phyloP scores from a whole-genome alignment of 2,797 vertebrate genomes.

The Tangara arthus region DNA sequence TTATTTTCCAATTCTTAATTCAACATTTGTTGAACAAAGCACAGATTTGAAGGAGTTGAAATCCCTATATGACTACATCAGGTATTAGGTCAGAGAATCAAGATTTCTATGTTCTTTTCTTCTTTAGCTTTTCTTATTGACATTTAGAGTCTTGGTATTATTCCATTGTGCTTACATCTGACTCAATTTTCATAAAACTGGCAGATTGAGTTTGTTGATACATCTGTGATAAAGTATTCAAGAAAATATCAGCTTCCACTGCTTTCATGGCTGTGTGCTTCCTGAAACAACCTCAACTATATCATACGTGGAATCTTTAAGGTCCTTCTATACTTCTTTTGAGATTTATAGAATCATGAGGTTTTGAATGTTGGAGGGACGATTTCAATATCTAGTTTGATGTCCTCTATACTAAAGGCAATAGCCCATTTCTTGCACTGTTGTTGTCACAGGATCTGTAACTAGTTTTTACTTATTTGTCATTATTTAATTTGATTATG shows the following conservation, averaged over 20 bases:
- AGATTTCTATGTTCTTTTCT: background rate
- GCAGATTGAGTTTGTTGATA: background rate
- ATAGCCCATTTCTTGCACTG: background rate
- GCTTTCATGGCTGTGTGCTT: background rate
- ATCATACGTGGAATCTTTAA: background rate
- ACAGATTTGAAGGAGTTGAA: background rate
- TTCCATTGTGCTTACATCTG: background rate
- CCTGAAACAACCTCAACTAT: background rate
- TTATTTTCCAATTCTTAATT: background rate
- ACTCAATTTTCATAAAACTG: background rate
- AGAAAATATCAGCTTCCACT: background rate
- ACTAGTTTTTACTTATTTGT: background rate
- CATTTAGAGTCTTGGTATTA: background rate
- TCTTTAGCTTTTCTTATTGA: background rate
- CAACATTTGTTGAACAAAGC: background rate
- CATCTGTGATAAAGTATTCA: background rate
- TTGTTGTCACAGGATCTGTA: background rate
- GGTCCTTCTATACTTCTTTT: background rate
- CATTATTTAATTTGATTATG: background rate
- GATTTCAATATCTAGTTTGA: background rate
- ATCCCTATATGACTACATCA: background rate
- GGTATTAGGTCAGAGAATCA: background rate
- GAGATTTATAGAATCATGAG: background rate
- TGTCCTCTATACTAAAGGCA: background rate
- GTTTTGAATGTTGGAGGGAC: background rate